Base-by-base conservation (phyloP, 2,797 vertebrate species). In the Passerculus sandwichensis region DNA sequence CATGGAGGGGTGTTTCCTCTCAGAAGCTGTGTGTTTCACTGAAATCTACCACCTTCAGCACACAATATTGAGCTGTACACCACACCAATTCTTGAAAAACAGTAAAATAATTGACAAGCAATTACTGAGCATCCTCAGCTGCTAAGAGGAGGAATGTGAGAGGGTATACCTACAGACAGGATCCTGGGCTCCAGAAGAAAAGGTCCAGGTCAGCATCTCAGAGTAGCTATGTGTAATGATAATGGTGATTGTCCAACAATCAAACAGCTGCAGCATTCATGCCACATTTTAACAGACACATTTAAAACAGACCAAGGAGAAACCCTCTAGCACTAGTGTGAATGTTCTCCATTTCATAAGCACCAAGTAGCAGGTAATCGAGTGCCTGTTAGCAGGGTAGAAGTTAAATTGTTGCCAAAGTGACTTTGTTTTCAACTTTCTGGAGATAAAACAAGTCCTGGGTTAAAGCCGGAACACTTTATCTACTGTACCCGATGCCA, bases 401-500 rank as follows among this genome's bases (percentile, higher is more conserved):
- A 59, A 76, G 54, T 50, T 40, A 47, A 65, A 47, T 3, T 34
- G 29, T 19, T 91, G 77, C 32, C 47, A 94, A 66, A 79, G 25
- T 1, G 22, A 92, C 42, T 67, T 71, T 38, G 11, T 23, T 78
- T 95, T 83, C 42, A 83, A 26, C 18, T 9, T 69, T 89, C 56
- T 26, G 30, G 34, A 67, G 89, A 91, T 81, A 71, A 91, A 79
- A 34, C 15, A 87, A 78, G 36, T 22, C 42, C n/a, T 73, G 69
- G 40, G 42, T 75, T 60, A 83, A 87, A 64, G 87, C 80, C 87
- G 85, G 78, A 76, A 83, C 51, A 88, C 36, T 64, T 95, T 84
- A 94, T 85, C 74, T 84, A 29, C 80, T 53, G 57, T 67, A 64
- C 54, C 26, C 92, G 93, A 92, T 86, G 88, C 44, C 85, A 91